Base-by-base conservation (phyloP, 1,140 invertebrate species). In the Heliconius melpomene region DNA sequence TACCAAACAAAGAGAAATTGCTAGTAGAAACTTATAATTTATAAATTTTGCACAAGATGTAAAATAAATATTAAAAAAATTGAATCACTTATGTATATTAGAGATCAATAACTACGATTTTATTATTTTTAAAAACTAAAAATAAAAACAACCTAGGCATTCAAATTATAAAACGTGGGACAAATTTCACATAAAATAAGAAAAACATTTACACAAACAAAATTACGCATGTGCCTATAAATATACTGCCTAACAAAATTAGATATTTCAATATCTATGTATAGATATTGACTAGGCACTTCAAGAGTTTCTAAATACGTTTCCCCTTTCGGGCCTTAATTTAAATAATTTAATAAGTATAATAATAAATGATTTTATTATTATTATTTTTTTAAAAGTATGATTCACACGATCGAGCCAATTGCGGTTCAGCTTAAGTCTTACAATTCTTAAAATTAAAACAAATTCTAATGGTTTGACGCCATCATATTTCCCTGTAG, bases 201-300 rank as follows among this genome's bases (percentile, higher is more conserved):
- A 60, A 57, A 23, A 60, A 9, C 20, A 60, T 23, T 23, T 60
- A 66, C 9, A 66, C 60, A 66, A 57, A 57, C 60, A 66, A 26
- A 66, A 66, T 66, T 26, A 66, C 13, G 60, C 23, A 26, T 3
- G 23, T 66, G 23, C 60, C 60, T 29, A 66, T 66, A 66, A 26
- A 66, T 11, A 66, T 66, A 29, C 60, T 29, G 60, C 60, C 60
- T 72, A 72, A 72, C 32, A 72, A 9, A 72, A 38, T n/a, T 72
- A 72, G 71, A 72, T 72, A 40, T 38, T 72, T 40, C 18, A 72
- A 72, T 72, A 72, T 72, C 71, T 40, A 72, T 72, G 38, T n/a
- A 72, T 72, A 72, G 32, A 36, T 36, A 36, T 36, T 36, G 32
- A 72, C 71, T 72, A 72, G 71, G 71, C 71, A 72, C 71, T 72